These are phyloP conservation scores for Platygyra sinensis DNA, from an alignment of 64 coral and sea anemone species.

Conservation along the genomic window DNA sequence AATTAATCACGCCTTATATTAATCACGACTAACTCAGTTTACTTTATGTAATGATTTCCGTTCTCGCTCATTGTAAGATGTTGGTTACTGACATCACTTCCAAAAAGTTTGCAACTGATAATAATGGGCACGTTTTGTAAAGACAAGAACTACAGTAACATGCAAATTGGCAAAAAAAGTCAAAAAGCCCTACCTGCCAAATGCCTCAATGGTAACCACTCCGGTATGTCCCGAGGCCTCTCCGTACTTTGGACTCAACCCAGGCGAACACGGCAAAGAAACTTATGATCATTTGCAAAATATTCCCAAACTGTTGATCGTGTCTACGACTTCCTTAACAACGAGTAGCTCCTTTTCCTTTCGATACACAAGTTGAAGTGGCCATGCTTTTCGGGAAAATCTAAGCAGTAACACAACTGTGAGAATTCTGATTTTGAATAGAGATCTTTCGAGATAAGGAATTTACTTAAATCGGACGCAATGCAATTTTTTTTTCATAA, in stretches of 20 bases:
- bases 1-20: too few species aligned
- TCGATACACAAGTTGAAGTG: background rate
- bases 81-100: too few species aligned
- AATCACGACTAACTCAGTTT: too few species aligned
- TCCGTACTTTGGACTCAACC: constrained; percentile 76
- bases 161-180: background rate
- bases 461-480: too few species aligned
- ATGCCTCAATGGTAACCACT: constrained; percentile 59
- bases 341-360: constrained; percentile 29
- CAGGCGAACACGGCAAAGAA: constrained; percentile 73
- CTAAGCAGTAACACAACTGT: background rate
- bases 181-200: constrained; percentile 56
- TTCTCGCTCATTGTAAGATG: too few species aligned
- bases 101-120: too few species aligned
- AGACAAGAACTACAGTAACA: background rate
- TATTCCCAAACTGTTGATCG: constrained; percentile 26
- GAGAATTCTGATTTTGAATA: too few species aligned
- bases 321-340: constrained; percentile 36
- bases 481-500: too few species aligned
- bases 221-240: constrained; percentile 37
- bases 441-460: too few species aligned
- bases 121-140: background rate
- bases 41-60: too few species aligned
- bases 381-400: background rate
- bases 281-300: constrained; percentile 56